These are phyloP conservation scores for Olivierus martensii DNA, from an alignment of 1,140 invertebrate species.

Conservation along the genomic window DNA sequence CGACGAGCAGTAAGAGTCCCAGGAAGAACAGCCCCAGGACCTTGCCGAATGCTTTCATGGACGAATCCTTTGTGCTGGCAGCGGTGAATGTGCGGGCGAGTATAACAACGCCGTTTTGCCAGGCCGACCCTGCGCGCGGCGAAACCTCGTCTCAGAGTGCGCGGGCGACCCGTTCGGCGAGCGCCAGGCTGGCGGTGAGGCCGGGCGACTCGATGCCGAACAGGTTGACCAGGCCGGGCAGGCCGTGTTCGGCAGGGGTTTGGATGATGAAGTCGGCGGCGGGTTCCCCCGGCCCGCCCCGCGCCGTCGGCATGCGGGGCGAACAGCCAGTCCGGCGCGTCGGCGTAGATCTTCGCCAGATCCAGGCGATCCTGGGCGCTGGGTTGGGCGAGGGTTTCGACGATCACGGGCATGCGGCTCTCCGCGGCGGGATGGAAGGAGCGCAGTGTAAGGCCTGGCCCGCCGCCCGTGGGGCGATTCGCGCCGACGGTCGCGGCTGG, in stretches of 20 bases:
- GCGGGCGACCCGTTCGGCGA: no score
- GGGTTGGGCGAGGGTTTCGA: neutral
- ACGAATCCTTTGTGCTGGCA: neutral
- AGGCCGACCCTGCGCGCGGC: no score
- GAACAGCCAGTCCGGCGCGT: neutral
- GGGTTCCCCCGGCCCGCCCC: no score
- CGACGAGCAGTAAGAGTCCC: neutral
- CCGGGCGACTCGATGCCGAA: neutral
- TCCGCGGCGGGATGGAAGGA: neutral
- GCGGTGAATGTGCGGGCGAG: no score
- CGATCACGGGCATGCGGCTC: neutral
- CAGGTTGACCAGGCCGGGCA: neutral
- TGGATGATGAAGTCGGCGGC: neutral
- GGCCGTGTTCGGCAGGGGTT: no score
- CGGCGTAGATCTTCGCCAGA: no score
- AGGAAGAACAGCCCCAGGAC: neutral
- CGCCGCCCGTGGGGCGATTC: neutral
- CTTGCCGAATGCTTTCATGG: neutral
- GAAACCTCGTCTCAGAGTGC: neutral
- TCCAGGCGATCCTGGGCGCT: no score
- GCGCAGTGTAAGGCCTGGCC: neutral
- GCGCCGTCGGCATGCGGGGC: no score
- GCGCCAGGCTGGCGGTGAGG: neutral
- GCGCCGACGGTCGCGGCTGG: neutral
- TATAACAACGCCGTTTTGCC: neutral